phyloP scores from a whole-genome alignment of 2,888 invertebrate genomes.

The Campoletis raptor region DNA sequence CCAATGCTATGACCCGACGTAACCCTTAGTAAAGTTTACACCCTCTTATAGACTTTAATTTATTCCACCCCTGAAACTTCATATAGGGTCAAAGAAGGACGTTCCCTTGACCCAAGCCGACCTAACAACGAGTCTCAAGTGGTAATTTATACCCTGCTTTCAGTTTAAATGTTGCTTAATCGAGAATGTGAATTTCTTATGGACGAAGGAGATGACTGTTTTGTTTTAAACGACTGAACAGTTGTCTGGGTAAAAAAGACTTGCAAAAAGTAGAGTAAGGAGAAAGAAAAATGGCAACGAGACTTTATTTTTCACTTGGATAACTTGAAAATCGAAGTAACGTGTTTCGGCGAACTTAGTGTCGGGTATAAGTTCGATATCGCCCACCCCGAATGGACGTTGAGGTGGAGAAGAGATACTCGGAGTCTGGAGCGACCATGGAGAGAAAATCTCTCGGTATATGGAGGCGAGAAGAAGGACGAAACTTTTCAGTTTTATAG shows the following conservation, averaged over 20 bases:
- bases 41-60: constrained; percentile 11
- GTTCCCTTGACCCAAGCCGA: not conserved
- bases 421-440: not conserved
- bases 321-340: constrained; percentile 62
- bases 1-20: constrained; percentile 1
- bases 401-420: not conserved
- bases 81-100: constrained; percentile 3
- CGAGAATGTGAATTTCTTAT: constrained; percentile 1
- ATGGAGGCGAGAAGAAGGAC: constrained; percentile 56
- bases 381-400: constrained; percentile 1
- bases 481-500: constrained; percentile 71
- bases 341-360: constrained; percentile 41
- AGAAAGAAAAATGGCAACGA: constrained; percentile 36
- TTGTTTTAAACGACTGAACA: not conserved
- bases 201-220: not conserved
- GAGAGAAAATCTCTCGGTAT: constrained; percentile 31
- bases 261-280: not conserved
- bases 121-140: not conserved
- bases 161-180: not conserved
- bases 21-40: constrained; percentile 11
- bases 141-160: not conserved
- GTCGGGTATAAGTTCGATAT: constrained; percentile 49
- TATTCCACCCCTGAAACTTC: constrained; percentile 13
- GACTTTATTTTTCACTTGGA: constrained; percentile 59
- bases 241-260: constrained; percentile 16